phyloP scores from a whole-genome alignment of 2,797 vertebrate genomes.

The Novumbra hubbsi region DNA sequence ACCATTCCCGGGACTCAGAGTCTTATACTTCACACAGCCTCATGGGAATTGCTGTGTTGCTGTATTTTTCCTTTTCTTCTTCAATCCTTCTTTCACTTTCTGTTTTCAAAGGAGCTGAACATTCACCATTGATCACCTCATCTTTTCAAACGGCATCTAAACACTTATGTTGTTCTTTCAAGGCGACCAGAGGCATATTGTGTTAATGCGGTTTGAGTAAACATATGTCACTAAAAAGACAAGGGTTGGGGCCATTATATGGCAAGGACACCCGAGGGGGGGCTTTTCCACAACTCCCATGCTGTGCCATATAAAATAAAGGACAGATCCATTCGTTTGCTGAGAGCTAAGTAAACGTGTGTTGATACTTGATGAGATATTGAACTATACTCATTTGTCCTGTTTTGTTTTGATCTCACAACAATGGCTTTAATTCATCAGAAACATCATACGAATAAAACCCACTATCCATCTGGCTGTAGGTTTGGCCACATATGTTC shows the following conservation, averaged over 20 bases:
- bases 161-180: constrained; percentile 37
- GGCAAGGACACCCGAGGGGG: constrained; percentile 39
- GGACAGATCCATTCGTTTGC: background rate
- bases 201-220: constrained; percentile 29
- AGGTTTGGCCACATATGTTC: background rate
- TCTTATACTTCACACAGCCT: background rate
- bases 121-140: constrained; percentile 14
- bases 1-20: background rate
- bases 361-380: background rate
- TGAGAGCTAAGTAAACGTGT: background rate
- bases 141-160: constrained; percentile 34
- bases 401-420: background rate
- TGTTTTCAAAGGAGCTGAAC: no score
- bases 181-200: constrained; percentile 41
- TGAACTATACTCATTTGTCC: background rate
- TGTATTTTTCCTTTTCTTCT: background rate
- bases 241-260: constrained; percentile 23
- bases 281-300: constrained; percentile 18
- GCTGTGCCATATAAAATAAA: background rate
- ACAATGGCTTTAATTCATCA: background rate
- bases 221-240: constrained; percentile 47
- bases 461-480: background rate
- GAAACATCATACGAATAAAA: background rate
- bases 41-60: background rate
- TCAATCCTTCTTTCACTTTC: background rate